phyloP scores from a whole-genome alignment of 2,113 vertebrate species.

The Cebus imitator region DNA sequence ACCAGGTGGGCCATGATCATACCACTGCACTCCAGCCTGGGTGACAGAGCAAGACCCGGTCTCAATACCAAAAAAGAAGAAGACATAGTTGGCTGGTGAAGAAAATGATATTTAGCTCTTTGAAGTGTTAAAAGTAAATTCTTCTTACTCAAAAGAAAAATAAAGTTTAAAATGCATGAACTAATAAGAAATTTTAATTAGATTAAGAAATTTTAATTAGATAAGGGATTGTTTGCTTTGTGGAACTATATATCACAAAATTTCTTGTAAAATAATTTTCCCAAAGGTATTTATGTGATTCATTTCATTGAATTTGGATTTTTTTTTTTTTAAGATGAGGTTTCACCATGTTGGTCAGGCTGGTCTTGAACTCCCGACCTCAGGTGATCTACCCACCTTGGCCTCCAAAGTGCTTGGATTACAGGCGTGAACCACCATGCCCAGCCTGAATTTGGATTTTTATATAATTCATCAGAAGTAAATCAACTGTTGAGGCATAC shows the following conservation, averaged over 20 bases:
- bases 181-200: slow-evolving; percentile 8
- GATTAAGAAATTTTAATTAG: neutral
- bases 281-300: neutral
- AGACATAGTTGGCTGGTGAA: neutral
- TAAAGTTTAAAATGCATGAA: neutral
- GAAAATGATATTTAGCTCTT: neutral
- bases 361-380: too few relatives aligned
- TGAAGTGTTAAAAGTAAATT: neutral
- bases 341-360: too few relatives aligned
- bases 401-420: too few relatives aligned
- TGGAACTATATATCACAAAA: neutral
- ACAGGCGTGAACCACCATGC: too few relatives aligned
- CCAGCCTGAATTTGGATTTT: neutral
- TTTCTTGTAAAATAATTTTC: neutral
- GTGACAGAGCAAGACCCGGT: too few relatives aligned
- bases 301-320: neutral
- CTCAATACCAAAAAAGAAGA: neutral
- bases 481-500: neutral
- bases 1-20: too few relatives aligned
- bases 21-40: too few relatives aligned
- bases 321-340: neutral
- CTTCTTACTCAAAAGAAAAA: neutral
- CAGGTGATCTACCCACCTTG: too few relatives aligned
- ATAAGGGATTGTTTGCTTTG: neutral
- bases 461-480: neutral